Base-by-base conservation (phyloP, 2,888 invertebrate genomes). In the Calameuta filiformis region DNA sequence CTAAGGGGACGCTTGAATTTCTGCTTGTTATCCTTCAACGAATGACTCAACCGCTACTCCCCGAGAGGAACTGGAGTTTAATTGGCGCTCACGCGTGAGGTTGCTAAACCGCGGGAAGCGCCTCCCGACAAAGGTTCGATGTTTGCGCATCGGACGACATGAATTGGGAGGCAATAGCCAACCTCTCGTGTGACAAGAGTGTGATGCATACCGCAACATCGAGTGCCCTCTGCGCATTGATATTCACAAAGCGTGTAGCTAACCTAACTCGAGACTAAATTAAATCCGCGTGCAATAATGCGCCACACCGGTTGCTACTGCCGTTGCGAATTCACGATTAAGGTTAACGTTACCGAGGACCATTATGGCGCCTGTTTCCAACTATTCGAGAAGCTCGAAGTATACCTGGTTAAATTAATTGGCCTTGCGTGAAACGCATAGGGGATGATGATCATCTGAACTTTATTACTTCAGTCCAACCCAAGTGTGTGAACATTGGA, bases 191-290 rank as follows among this genome's bases (percentile, higher is more conserved):
- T 69, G 69, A 69, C 69, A 33, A 69, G 69, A 33, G 69, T 30
- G 33, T 69, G 69, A 33, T 30, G 69, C 69, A 15, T 83, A 83
- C 82, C 80, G 81, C 83, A 79, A 79, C 79, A 77, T 79, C 75
- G 80, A 77, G 77, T 79, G 75, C 80, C 78, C 79, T 80, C 77
- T 82, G 85, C 84, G 83, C 86, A 87, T 88, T 87, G 88, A 85
- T 86, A 87, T 88, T 86, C 88, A 88, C 88, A 88, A 88, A 88
- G 87, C 81, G 81, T n/a, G 4, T 74, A 73, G 74, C 78, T 73
- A 71, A 75, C 78, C 77, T 73, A 78, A 73, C 79, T 80, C 74
- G 75, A 79, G 80, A 80, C 83, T 80, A 84, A 84, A 85, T 85
- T 83, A 84, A 85, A 84, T 84, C 83, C 83, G 78, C 78, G 78